Evolutionary conservation across 2,113 vertebrate genomes (phyloP).

Genomic region (Anser cygnoides): DNA sequence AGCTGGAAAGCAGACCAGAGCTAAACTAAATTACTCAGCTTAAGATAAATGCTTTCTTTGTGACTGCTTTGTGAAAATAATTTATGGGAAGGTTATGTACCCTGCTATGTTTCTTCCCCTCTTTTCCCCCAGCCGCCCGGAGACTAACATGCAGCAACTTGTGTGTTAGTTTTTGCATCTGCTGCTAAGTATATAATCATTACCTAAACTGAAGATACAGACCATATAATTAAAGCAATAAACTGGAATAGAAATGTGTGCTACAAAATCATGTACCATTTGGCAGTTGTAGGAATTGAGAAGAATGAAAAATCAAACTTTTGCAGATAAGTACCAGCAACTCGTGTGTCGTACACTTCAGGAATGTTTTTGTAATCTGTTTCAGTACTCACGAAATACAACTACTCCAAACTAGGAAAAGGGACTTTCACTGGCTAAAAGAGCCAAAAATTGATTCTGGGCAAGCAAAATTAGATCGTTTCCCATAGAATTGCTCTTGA

Average conservation of each 20-base stretch:
- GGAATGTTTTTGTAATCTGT: not conserved
- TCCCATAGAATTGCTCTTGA: not conserved
- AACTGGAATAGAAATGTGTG: not conserved
- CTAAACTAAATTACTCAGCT: slow-evolving; percentile 36
- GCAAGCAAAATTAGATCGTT: not conserved
- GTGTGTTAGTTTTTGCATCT: not conserved
- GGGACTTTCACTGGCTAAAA: not conserved
- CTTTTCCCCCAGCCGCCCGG: not conserved
- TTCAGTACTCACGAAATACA: not conserved
- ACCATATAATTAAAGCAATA: not conserved
- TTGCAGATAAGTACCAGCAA: not conserved
- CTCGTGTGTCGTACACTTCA: not conserved
- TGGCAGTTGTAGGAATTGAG: not conserved
- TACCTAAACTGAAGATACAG: not conserved
- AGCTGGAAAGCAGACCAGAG: slow-evolving; percentile 62
- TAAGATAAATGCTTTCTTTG: slow-evolving; percentile 55
- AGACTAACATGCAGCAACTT: not conserved
- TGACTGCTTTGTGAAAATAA: slow-evolving; percentile 50
- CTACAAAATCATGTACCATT: not conserved
- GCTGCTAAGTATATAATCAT: not conserved
- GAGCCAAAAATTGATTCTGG: not conserved
- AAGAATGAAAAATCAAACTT: not conserved
- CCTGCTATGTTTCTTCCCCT: not conserved
- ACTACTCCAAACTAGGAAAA: not conserved
- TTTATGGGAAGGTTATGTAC: slow-evolving; percentile 25